These are phyloP conservation scores for Aegypius monachus DNA, from an alignment of 2,113 vertebrate species.

Conservation along the genomic window DNA sequence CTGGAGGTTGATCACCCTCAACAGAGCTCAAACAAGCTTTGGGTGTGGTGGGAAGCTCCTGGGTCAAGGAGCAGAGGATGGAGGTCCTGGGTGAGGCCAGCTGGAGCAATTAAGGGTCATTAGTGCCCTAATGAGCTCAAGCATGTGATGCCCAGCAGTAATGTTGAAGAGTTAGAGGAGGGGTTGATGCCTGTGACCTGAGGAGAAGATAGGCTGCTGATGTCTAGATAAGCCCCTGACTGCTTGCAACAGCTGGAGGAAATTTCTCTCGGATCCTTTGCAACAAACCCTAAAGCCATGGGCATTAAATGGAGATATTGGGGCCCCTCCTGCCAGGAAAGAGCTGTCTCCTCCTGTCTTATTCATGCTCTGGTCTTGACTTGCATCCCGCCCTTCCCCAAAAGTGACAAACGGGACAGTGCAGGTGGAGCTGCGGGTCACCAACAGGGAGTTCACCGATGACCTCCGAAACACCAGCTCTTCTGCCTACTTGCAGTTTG, in stretches of 20 bases:
- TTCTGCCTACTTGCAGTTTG: background rate
- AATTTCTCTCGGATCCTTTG: background rate
- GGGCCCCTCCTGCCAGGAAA: background rate
- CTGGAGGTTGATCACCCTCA: background rate
- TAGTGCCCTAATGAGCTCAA: background rate
- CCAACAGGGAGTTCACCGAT: background rate
- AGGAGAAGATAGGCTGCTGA: background rate
- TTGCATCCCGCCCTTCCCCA: background rate
- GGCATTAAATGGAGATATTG: background rate
- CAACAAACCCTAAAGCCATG: background rate
- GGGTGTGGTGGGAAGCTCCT: background rate
- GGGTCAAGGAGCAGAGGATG: background rate
- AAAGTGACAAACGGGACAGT: background rate
- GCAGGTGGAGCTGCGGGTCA: slow-evolving; percentile 8
- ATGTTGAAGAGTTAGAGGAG: background rate
- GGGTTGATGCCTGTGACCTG: no score
- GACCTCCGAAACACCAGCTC: background rate
- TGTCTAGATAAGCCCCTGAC: background rate
- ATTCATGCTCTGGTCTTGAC: background rate
- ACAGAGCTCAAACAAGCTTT: background rate
- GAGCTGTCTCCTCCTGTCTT: no score
- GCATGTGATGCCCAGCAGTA: no score
- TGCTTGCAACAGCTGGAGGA: accelerated
- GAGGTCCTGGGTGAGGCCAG: no score
- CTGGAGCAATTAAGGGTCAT: background rate